Percentiles rank a stretch among this genome's conserved stretches.
These are phyloP conservation scores for Heterohyrax brucei DNA, from an alignment of 2,797 vertebrate species.

Conservation along the genomic window DNA sequence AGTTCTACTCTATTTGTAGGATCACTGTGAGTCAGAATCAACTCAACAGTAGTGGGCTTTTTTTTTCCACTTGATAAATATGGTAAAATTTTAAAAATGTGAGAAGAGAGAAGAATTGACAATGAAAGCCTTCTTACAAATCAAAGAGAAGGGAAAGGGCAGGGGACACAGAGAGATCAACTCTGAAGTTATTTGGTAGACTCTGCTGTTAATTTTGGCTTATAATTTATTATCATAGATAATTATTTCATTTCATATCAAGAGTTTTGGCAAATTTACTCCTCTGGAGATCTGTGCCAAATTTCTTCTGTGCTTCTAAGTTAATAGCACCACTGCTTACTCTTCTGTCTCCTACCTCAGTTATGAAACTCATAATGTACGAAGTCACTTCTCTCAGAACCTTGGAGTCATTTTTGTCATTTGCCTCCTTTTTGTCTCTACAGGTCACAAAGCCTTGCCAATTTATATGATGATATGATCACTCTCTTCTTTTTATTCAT, in stretches of 20 bases:
- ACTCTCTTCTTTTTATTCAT: not conserved
- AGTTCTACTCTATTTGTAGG: too few relatives aligned
- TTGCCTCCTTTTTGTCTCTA: not conserved
- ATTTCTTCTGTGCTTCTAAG: not conserved
- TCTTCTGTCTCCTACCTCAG: not conserved
- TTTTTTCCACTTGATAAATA: not conserved
- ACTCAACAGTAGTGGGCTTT: too few relatives aligned
- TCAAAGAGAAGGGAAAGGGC: not conserved
- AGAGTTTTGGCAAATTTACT: not conserved
- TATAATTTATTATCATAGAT: not conserved
- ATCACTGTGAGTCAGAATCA: too few relatives aligned
- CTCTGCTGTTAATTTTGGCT: not conserved
- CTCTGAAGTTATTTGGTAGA: not conserved
- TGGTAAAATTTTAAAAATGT: not conserved
- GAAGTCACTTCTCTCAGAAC: not conserved
- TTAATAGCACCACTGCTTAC: not conserved
- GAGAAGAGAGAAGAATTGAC: not conserved
- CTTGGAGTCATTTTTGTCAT: not conserved
- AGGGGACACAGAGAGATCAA: not conserved
- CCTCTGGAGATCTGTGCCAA: not conserved
- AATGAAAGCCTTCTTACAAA: not conserved
- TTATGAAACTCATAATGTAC: not conserved
- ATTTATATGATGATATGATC: not conserved
- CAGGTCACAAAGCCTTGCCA: not conserved
- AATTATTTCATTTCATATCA: not conserved